These are phyloP conservation scores for Amblyraja radiata DNA, from an alignment of 2,797 vertebrate genomes.

Conservation along the genomic window DNA sequence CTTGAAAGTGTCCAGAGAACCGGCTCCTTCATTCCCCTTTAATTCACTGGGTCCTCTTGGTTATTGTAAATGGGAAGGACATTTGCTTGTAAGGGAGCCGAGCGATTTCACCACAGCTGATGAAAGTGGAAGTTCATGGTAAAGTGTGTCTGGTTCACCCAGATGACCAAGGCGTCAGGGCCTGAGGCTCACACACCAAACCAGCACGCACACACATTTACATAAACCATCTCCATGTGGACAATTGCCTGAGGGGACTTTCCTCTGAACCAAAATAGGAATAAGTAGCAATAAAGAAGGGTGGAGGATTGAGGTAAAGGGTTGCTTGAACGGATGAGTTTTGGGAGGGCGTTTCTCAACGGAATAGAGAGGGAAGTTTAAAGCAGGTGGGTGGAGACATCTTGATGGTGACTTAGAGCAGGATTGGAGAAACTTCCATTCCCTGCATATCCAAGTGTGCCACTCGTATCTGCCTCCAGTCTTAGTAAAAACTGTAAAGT, in stretches of 20 bases:
- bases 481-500: too few species aligned
- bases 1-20: too few species aligned
- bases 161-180: background rate
- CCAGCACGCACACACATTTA: background rate
- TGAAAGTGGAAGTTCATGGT: background rate
- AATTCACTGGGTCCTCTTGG: background rate
- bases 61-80: too few species aligned
- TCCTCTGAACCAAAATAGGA: background rate
- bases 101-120: background rate
- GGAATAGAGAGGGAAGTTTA: background rate
- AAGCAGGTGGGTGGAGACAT: background rate
- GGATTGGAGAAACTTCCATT: background rate
- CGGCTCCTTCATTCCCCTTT: background rate
- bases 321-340: background rate
- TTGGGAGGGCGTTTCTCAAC: background rate
- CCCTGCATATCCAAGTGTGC: too few species aligned
- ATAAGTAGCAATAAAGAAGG: background rate
- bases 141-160: too few species aligned
- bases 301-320: background rate
- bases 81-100: background rate
- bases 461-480: too few species aligned
- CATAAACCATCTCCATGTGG: background rate
- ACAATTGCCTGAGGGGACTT: background rate
- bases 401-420: background rate
- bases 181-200: background rate